Percentiles rank a stretch among this genome's conserved stretches.
phyloP scores from a whole-genome alignment of 2,113 vertebrate genomes.

The Paratilapia polleni region DNA sequence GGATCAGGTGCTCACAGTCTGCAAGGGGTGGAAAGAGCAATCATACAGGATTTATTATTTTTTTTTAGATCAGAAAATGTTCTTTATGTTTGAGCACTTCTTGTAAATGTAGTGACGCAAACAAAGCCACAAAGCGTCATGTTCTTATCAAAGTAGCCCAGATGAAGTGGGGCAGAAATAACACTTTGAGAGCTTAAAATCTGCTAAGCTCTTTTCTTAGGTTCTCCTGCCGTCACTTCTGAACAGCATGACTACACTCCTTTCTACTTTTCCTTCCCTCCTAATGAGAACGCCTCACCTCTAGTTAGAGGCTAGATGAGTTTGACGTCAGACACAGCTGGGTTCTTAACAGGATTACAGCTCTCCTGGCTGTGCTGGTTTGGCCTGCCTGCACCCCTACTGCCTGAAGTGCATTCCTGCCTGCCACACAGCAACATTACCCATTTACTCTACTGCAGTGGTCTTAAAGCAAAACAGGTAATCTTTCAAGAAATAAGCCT shows the following conservation, averaged over 20 bases:
- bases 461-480: conserved; percentile 31
- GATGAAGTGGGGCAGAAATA: conserved; percentile 27
- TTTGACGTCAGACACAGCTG: conserved; percentile 81
- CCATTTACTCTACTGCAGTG: conserved; percentile 25
- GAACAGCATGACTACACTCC: conserved; percentile 6
- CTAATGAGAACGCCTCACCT: conserved; percentile 71
- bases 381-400: conserved; percentile 53
- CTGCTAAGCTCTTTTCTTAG: conserved; percentile 22
- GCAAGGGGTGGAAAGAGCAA: conserved; percentile 10
- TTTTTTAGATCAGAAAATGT: not conserved
- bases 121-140: not conserved
- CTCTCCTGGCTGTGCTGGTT: conserved; percentile 59
- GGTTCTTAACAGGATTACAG: conserved; percentile 77
- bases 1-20: conserved; percentile 98
- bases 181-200: conserved; percentile 21
- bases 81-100: not conserved
- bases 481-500: not conserved
- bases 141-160: conserved; percentile 2
- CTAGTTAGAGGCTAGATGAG: conserved; percentile 66
- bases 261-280: conserved; percentile 38
- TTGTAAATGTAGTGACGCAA: conserved; percentile 16
- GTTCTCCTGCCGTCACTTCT: conserved; percentile 20
- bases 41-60: not conserved
- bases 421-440: conserved; percentile 42
- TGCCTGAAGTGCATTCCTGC: conserved; percentile 62